Base-by-base conservation (phyloP, 2,888 invertebrate species). In the Xylota sylvarum region DNA sequence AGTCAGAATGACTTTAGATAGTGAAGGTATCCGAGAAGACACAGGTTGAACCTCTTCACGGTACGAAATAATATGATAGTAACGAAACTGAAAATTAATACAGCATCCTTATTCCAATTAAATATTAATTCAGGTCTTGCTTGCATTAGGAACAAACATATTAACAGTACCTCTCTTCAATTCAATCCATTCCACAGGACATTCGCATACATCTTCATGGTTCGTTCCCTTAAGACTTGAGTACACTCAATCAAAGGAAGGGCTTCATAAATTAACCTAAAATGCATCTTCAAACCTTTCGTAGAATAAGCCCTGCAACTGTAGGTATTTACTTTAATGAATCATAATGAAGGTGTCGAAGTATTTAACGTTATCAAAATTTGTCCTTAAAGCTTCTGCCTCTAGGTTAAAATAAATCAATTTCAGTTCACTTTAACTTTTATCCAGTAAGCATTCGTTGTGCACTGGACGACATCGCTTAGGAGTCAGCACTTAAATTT, bases 401-500 rank as follows among this genome's bases (percentile, higher is more conserved):
- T 17, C 46, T 50, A 50, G 50, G 12, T 37, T 4, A 9, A 35
- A 72, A 60, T 72, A 50, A 72, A 60, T 40, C 60, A 50, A 72
- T 37, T 60, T 48, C 70, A 58, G 52, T 27, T 32, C 58, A 81
- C 67, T 67, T 64, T 50, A 70, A 58, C 70, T 64, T 79, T 74
- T 35, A 52, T 4, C 64, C 50, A 80, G 50, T 74, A 73, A 52
- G 58, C 43, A 56, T 79, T 65, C 64, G 69, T 46, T 56, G 50
- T 32, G 35, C 37, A 58, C 30, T 55, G 55, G 60, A 23, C 65
- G 62, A 67, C 35, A 32, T 60, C 52, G 73, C 65, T 67, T 62
- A 40, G 50, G 69, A 85, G 70, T 85, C 85, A 70, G 80, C 85
- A 85, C 85, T 85, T 76, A 76, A 85, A 85, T 80, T 85, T 76